A percentile compares a stretch with the other conserved stretches of the same genome.
Conservation (phyloP, 64 coral and sea anemone species). For the Actinia tenebrosa region DNA sequence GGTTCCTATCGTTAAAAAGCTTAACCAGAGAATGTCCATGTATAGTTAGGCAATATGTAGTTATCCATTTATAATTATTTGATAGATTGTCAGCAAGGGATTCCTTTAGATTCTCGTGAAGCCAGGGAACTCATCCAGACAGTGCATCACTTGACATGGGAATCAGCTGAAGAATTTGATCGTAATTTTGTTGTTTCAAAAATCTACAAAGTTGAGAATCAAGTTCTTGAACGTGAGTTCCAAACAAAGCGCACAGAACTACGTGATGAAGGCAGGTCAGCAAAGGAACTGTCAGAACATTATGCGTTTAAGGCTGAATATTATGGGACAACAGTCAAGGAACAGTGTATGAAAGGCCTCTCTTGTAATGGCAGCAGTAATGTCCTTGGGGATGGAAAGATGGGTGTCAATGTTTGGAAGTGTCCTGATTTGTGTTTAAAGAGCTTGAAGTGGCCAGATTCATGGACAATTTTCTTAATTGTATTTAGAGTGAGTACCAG, state of each 20-base stretch:
- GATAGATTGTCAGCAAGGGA: conserved; percentile 56
- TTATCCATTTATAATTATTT: not conserved
- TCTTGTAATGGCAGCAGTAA: conserved; percentile 29
- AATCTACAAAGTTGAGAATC: conserved; percentile 70
- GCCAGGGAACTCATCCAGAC: conserved; percentile 52
- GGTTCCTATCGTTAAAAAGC: too few species aligned
- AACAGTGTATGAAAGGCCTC: conserved; percentile 53
- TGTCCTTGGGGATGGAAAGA: conserved; percentile 56
- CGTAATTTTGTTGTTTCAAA: conserved; percentile 20
- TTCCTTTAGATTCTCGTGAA: conserved; percentile 62
- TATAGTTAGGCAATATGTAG: too few species aligned
- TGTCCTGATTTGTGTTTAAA: conserved; percentile 58
- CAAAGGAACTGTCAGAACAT: conserved; percentile 49
- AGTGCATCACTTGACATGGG: conserved; percentile 37
- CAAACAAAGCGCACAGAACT: conserved; percentile 45
- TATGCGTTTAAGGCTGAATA: conserved; percentile 58
- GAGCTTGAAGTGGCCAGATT: conserved; percentile 12
- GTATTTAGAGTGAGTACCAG: conserved; percentile 54
- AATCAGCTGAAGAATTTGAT: conserved; percentile 36
- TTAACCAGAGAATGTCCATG: too few species aligned
- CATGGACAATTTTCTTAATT: conserved; percentile 37
- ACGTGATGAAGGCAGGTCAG: conserved; percentile 41
- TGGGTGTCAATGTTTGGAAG: conserved; percentile 70
- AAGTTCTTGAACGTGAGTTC: conserved; percentile 39
- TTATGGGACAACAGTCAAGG: conserved; percentile 27